A percentile compares a stretch with the other conserved stretches of the same genome.
These are phyloP conservation scores for Himalopsyche anomala DNA, from an alignment of 2,888 invertebrate genomes.

Conservation along the genomic window DNA sequence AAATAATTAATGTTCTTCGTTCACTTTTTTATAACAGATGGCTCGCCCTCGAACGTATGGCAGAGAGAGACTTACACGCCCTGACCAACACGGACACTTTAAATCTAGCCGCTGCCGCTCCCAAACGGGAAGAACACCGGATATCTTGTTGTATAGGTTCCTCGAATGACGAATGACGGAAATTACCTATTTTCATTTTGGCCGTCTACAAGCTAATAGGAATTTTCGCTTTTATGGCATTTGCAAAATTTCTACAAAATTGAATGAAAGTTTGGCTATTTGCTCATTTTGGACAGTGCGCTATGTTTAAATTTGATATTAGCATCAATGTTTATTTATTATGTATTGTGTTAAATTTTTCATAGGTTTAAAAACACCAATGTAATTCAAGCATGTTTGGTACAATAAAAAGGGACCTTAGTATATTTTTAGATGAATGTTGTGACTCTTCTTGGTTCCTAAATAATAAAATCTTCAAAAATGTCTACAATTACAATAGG, in stretches of 20 bases:
- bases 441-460: neutral
- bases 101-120: constrained; percentile 70
- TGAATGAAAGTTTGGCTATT: too few relatives aligned
- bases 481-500: neutral
- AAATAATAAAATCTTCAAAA: neutral
- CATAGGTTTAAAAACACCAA: too few relatives aligned
- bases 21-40: constrained; percentile 70
- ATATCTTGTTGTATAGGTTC: constrained; percentile 73
- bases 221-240: too few relatives aligned
- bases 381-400: neutral
- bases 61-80: constrained; percentile 78
- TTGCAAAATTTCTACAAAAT: too few relatives aligned
- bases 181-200: neutral
- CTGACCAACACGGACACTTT: constrained; percentile 71
- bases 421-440: neutral
- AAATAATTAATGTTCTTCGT: neutral
- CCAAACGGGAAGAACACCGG: constrained; percentile 71
- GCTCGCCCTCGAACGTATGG: constrained; percentile 78
- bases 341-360: neutral
- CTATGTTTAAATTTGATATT: too few relatives aligned
- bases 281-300: too few relatives aligned
- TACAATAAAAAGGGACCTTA: constrained; percentile 11
- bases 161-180: constrained; percentile 61
- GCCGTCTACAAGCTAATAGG: neutral
- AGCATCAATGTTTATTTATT: neutral